Evolutionary conservation across 1,140 invertebrate genomes (phyloP).

Genomic region (Lithobius niger): DNA sequence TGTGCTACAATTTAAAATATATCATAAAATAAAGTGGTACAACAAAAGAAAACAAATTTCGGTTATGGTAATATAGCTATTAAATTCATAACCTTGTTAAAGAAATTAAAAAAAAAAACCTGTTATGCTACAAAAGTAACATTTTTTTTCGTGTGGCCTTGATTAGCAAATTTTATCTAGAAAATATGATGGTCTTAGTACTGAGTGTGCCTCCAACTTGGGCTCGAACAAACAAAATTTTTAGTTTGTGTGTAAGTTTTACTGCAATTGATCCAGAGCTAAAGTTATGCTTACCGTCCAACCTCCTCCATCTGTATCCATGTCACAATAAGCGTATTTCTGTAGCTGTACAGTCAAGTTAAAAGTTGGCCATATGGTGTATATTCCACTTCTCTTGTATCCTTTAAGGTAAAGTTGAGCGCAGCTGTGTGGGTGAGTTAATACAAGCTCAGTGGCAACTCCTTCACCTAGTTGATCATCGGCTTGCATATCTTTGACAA

Average conservation of each 20-base stretch:
- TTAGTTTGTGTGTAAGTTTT: neutral
- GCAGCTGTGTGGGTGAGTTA: neutral
- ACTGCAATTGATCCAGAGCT: neutral
- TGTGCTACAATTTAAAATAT: no score
- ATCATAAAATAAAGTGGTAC: no score
- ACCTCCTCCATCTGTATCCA: conserved; percentile 30
- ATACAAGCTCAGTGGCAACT: no score
- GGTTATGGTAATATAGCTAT: no score
- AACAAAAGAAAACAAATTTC: no score
- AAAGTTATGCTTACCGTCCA: conserved; percentile 26
- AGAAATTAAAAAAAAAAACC: no score
- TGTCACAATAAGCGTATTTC: conserved; percentile 27
- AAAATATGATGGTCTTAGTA: neutral
- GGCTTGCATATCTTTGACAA: no score
- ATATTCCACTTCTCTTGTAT: conserved; percentile 2
- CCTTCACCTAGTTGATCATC: no score
- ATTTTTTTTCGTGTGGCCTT: neutral
- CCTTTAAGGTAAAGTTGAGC: neutral
- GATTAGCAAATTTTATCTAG: neutral
- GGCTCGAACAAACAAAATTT: neutral
- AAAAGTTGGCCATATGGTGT: neutral
- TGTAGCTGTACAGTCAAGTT: neutral
- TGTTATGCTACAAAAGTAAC: neutral
- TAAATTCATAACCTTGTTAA: no score
- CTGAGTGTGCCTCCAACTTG: neutral